Evolutionary conservation across 64 coral and sea anemone species (phyloP).

Genomic region (Montipora cactus): DNA sequence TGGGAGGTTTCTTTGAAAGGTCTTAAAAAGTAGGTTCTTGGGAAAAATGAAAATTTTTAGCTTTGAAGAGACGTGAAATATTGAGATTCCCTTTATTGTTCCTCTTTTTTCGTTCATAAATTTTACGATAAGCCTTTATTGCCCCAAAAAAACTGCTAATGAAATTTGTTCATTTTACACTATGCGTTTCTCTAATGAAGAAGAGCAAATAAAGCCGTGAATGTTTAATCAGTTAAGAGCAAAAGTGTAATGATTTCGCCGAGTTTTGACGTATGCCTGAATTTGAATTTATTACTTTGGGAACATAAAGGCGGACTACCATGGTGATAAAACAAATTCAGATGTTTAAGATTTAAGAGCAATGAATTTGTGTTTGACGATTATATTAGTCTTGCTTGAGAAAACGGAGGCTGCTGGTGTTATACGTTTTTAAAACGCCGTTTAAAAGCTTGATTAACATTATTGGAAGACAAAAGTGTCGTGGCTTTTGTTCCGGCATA

Average conservation of each 20-base stretch:
- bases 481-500: neutral
- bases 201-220: neutral
- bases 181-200: neutral
- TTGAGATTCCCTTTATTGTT: neutral
- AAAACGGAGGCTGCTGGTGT: neutral
- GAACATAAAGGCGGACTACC: neutral
- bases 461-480: neutral
- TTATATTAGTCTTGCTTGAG: too few species aligned
- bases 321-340: neutral
- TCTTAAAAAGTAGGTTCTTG: too few species aligned
- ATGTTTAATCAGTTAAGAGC: slow-evolving; percentile 10
- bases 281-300: neutral
- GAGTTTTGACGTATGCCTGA: neutral
- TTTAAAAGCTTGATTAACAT: neutral
- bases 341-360: neutral
- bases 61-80: too few species aligned
- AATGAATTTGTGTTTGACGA: neutral
- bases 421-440: neutral
- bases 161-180: neutral
- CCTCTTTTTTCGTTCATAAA: neutral
- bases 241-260: neutral
- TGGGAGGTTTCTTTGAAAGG: neutral
- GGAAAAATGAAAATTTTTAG: too few species aligned
- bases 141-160: slow-evolving; percentile 8
- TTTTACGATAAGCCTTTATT: neutral